A percentile compares a stretch with the other conserved stretches of the same genome.
Conservation (phyloP, 2,113 vertebrate genomes). For the Panthera uncia region DNA sequence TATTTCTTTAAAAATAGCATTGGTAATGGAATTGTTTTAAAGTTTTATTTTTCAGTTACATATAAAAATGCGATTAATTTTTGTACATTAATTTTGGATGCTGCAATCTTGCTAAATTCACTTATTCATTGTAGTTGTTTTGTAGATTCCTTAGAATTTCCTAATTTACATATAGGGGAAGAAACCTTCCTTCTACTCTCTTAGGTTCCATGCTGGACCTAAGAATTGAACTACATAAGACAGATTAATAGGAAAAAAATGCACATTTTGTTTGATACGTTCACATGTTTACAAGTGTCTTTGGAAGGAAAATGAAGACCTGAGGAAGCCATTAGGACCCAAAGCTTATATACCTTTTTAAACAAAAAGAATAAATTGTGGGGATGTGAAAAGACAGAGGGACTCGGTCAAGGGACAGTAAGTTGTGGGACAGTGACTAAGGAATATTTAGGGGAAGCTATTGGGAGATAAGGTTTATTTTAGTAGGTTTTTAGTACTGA, state of each 20-base stretch:
- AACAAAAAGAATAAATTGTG: neutral
- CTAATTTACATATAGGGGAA: neutral
- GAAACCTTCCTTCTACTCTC: neutral
- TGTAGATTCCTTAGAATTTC: neutral
- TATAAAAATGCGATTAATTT: neutral
- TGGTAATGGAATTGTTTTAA: neutral
- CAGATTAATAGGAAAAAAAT: neutral
- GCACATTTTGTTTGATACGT: neutral
- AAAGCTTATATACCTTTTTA: neutral
- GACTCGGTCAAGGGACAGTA: neutral
- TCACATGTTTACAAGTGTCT: neutral
- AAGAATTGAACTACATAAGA: neutral
- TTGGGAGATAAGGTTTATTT: neutral
- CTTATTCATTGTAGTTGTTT: neutral
- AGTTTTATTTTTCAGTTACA: neutral
- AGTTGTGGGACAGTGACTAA: neutral
- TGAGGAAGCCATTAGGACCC: neutral
- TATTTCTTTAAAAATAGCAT: neutral
- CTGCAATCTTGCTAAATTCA: neutral
- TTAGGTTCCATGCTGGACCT: neutral
- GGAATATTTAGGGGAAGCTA: neutral
- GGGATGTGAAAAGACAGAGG: neutral
- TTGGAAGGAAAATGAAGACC: neutral
- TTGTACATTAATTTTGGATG: neutral
- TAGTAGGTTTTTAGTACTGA: neutral